Evolutionary conservation across 2,888 invertebrate genomes (phyloP), one percentile per base, ranked within the genome.

Genomic region (Leptinotarsa haldemani): DNA sequence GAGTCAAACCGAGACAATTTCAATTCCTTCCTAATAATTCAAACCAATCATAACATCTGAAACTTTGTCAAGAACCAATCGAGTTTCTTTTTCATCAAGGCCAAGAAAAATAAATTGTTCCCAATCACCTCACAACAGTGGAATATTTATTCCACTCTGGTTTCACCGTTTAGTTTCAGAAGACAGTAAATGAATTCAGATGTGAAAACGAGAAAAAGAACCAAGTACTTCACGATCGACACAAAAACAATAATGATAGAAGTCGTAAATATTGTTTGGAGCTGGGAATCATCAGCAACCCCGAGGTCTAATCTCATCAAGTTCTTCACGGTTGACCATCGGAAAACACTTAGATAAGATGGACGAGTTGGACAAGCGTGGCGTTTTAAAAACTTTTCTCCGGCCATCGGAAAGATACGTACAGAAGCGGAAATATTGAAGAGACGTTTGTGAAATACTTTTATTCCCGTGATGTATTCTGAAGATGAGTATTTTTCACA

Each of bases 171-270:
- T 69, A 69, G 64, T 48, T 64, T 18, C 30, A 61, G 58, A 2
- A 50, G 74, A 74, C 74, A 72, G 68, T 72, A 65, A 70, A 74
- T 74, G 74, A 74, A 71, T 74, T 74, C 65, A 69, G 71, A 69
- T 65, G 71, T 50, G 68, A 47, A 64, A 30, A 68, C 50, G 50
- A 66, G 67, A 64, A 64, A 63, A 69, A 52, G 30, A 30, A 68
- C 40, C 40, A 40, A 40, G 69, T 64, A 75, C 58, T 72, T 70
- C 20, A 52, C 63, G 52, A 50, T 58, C 66, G 73, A 73, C 75
- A 78, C 77, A 77, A 81, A 80, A 80, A 77, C 79, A 80, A 81
- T 81, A 80, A 81, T 78, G 78, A 77, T 79, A 80, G 77, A 79
- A 80, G 79, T 80, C 80, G 79, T 81, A 69, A 70, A 74, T 74